Evolutionary conservation across 2,797 vertebrate genomes (phyloP).

Genomic region (Chaetodon trifasciatus): DNA sequence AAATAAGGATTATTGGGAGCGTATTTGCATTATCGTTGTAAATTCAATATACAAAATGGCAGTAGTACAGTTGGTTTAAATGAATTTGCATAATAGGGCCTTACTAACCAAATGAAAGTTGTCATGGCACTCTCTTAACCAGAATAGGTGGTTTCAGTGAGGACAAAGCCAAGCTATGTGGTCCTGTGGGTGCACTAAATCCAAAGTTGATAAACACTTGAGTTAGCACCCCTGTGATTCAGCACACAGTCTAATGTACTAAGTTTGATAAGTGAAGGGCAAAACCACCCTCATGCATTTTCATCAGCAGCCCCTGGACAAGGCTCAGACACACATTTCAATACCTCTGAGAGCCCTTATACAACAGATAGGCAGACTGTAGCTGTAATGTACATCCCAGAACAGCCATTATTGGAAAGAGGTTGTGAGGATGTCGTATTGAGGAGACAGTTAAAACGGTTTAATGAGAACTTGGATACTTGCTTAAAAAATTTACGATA

Average conservation of each 20-base stretch:
- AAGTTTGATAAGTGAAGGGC: constrained; percentile 85
- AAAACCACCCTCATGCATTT: constrained; percentile 82
- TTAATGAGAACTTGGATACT: constrained; percentile 82
- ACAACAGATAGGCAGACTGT: constrained; percentile 76
- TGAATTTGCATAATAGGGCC: background rate
- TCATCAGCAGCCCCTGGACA: constrained; percentile 79
- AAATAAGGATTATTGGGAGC: background rate
- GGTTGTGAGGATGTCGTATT: constrained; percentile 73
- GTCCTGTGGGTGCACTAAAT: constrained; percentile 73
- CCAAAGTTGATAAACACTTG: constrained; percentile 79
- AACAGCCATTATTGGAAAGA: constrained; percentile 79
- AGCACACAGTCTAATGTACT: constrained; percentile 76
- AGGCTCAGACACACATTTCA: constrained; percentile 81
- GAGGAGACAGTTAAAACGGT: constrained; percentile 77
- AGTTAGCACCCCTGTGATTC: constrained; percentile 76
- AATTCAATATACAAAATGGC: constrained; percentile 1
- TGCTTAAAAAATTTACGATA: constrained; percentile 78
- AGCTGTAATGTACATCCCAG: constrained; percentile 79
- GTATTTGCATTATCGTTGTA: background rate
- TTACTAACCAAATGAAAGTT: constrained; percentile 42
- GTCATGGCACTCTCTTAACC: constrained; percentile 26
- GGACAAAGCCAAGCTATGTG: constrained; percentile 56
- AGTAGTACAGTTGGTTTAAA: constrained; percentile 8
- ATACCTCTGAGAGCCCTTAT: constrained; percentile 80
- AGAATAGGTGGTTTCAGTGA: constrained; percentile 46